Percentiles rank a stretch among this genome's conserved stretches.
phyloP scores from a whole-genome alignment of 2,797 vertebrate genomes.

The Crenichthys baileyi region DNA sequence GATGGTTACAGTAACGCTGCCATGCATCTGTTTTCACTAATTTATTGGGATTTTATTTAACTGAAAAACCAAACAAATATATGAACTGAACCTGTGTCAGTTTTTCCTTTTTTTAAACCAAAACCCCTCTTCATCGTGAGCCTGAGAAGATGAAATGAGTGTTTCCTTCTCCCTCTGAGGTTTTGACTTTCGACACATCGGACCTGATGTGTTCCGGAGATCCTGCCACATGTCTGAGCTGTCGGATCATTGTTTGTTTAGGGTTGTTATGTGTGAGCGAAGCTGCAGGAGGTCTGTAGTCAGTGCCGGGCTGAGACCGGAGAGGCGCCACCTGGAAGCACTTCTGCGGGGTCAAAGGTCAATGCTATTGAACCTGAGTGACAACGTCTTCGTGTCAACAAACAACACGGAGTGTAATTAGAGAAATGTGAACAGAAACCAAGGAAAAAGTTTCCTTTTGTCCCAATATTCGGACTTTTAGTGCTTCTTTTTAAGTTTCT shows the following conservation, averaged over 20 bases:
- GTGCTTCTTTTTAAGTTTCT: background rate
- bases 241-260: slow-evolving; percentile 73
- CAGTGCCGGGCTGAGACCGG: slow-evolving; percentile 46
- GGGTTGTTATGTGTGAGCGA: slow-evolving; percentile 55
- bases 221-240: slow-evolving; percentile 52
- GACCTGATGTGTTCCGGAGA: slow-evolving; percentile 23
- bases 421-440: slow-evolving; percentile 58
- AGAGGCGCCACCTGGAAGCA: slow-evolving; percentile 83
- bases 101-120: background rate
- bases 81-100: background rate
- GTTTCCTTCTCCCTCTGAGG: background rate
- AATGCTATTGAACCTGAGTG: slow-evolving; percentile 80
- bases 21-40: background rate
- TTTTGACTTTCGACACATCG: background rate
- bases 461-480: slow-evolving; percentile 2
- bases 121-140: background rate
- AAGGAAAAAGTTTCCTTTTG: slow-evolving; percentile 29
- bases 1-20: background rate
- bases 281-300: slow-evolving; percentile 69
- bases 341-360: slow-evolving; percentile 80
- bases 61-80: background rate
- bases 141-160: background rate
- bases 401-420: slow-evolving; percentile 62
- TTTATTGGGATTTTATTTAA: too few relatives aligned
- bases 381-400: slow-evolving; percentile 75